phyloP scores from a whole-genome alignment of 2,888 invertebrate genomes.

The Aricia artaxerxes region DNA sequence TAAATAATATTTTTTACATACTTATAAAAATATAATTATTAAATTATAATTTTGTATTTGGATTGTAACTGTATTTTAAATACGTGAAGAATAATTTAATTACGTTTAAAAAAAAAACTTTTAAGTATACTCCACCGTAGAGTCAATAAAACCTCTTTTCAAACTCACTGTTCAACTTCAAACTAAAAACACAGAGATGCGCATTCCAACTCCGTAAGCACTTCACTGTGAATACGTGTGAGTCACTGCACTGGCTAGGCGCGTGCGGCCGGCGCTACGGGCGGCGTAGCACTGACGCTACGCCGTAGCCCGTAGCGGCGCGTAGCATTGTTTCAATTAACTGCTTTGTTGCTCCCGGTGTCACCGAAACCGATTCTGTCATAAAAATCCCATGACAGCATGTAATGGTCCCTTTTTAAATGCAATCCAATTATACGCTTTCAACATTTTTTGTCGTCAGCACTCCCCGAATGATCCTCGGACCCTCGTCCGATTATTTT shows the following conservation, averaged over 20 bases:
- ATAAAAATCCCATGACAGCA: slow-evolving; percentile 42
- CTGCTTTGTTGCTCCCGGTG: slow-evolving; percentile 69
- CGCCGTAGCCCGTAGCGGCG: slow-evolving; percentile 49
- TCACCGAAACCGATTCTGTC: slow-evolving; percentile 56
- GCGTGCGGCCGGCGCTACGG: slow-evolving; percentile 71
- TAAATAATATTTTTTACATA: too few species aligned
- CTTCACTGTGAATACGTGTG: slow-evolving; percentile 60
- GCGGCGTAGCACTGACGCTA: slow-evolving; percentile 73
- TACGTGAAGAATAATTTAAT: neutral
- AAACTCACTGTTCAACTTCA: slow-evolving; percentile 18
- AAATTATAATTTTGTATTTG: too few species aligned
- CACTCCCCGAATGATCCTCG: neutral
- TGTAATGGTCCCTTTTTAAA: slow-evolving; percentile 30
- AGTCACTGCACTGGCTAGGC: slow-evolving; percentile 58
- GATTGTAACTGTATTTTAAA: neutral
- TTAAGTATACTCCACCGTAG: slow-evolving; percentile 15
- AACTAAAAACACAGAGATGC: slow-evolving; percentile 43
- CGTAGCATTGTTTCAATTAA: slow-evolving; percentile 70
- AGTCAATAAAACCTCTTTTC: neutral
- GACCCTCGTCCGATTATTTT: slow-evolving; percentile 25
- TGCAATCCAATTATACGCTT: slow-evolving; percentile 29
- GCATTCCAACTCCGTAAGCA: slow-evolving; percentile 56
- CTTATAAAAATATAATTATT: too few species aligned
- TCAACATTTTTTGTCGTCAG: slow-evolving; percentile 19
- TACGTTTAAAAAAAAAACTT: neutral